Conservation (phyloP, 2,113 vertebrate genomes). For the Tragelaphus strepsiceros region DNA sequence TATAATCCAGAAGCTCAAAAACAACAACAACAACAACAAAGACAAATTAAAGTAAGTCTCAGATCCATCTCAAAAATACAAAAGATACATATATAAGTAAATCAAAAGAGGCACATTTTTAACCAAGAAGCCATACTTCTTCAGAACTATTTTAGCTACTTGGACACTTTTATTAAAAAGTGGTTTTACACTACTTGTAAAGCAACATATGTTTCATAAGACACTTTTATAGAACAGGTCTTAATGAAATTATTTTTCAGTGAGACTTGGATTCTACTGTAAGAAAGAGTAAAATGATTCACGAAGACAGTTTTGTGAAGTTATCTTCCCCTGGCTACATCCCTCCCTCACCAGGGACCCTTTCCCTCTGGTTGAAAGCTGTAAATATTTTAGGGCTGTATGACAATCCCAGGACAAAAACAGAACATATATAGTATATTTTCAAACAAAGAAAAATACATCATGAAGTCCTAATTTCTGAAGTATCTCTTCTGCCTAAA, state of each 20-base stretch:
- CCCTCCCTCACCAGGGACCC: not conserved
- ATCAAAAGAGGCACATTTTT: not conserved
- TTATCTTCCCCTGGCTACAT: constrained; percentile 11
- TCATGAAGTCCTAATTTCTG: constrained; percentile 67
- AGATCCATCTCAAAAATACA: not conserved
- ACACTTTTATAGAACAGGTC: constrained; percentile 61
- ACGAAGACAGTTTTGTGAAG: constrained; percentile 43
- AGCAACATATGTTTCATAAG: constrained; percentile 65
- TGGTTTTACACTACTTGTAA: constrained; percentile 9
- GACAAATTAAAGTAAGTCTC: not conserved
- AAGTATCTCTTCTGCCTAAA: constrained; percentile 79
- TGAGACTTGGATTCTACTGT: constrained; percentile 53
- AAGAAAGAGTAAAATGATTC: constrained; percentile 53
- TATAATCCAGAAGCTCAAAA: not conserved
- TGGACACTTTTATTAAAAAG: constrained; percentile 47
- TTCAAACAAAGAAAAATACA: constrained; percentile 54
- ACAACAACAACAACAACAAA: not conserved
- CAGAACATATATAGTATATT: constrained; percentile 78
- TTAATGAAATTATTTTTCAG: constrained; percentile 71
- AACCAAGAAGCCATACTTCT: constrained; percentile 23
- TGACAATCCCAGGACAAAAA: constrained; percentile 79
- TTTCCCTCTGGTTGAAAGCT: constrained; percentile 59
- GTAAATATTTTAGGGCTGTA: constrained; percentile 75
- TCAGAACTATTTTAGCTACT: constrained; percentile 46
- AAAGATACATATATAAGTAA: not conserved